phyloP scores from a whole-genome alignment of 2,888 invertebrate species.

The Drosophila sordidula region DNA sequence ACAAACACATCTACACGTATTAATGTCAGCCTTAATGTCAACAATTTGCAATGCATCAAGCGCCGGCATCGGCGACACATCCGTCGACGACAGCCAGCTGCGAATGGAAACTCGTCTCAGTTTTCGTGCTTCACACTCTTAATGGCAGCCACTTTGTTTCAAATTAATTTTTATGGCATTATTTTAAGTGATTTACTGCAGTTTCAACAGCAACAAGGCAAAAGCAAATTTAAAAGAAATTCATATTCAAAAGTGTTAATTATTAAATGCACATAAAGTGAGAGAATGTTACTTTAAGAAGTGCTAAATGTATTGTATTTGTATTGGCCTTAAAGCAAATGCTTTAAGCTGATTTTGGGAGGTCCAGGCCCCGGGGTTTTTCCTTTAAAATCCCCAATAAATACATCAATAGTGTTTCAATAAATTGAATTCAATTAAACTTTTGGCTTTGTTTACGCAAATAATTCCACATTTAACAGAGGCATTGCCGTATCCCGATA shows the following conservation, averaged over 20 bases:
- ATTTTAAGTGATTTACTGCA: conserved; percentile 47
- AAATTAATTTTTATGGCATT: conserved; percentile 66
- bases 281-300: background rate
- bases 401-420: background rate
- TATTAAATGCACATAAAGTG: background rate
- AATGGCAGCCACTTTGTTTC: conserved; percentile 57
- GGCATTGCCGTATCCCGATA: background rate
- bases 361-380: background rate
- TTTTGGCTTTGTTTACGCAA: conserved; percentile 5
- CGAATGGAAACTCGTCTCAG: conserved; percentile 34
- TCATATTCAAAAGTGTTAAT: conserved; percentile 18
- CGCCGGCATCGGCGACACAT: conserved; percentile 10
- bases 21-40: conserved; percentile 64
- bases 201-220: conserved; percentile 4
- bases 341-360: too few species aligned
- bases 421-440: background rate
- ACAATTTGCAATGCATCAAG: conserved; percentile 68
- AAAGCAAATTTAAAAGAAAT: conserved; percentile 3
- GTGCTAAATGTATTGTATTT: too few species aligned
- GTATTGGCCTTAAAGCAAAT: too few species aligned
- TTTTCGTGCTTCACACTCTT: conserved; percentile 27
- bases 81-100: conserved; percentile 16
- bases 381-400: background rate
- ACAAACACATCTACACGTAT: conserved; percentile 5
- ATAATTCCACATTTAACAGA: conserved; percentile 4